Percentiles rank a stretch among this genome's conserved stretches.
These are phyloP conservation scores for Sphaeridia pumilis DNA, from an alignment of 2,888 invertebrate genomes.

Conservation along the genomic window DNA sequence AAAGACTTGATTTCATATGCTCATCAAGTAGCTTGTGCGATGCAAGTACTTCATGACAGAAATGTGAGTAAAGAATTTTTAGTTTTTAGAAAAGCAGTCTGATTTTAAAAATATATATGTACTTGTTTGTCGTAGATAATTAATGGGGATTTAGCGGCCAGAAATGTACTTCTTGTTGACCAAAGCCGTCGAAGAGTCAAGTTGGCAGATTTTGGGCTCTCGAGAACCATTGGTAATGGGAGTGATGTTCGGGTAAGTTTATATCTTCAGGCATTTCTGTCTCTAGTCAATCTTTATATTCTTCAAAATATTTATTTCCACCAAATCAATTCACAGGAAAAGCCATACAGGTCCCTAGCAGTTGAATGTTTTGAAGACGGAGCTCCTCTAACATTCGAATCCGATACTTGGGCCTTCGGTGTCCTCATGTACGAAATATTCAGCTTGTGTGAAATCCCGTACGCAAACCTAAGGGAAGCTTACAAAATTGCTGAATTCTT, in stretches of 20 bases:
- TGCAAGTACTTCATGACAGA: not conserved
- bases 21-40: not conserved
- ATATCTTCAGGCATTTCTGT: too few species aligned
- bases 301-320: too few species aligned
- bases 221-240: not conserved
- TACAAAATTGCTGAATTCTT: not conserved
- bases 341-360: not conserved
- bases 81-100: not conserved
- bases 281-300: too few species aligned
- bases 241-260: not conserved
- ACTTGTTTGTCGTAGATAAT: not conserved
- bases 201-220: not conserved
- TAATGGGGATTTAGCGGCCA: not conserved
- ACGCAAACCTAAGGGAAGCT: not conserved
- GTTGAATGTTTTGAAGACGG: not conserved
- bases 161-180: not conserved
- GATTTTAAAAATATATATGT: not conserved
- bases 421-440: not conserved
- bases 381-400: not conserved
- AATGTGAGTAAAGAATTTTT: not conserved
- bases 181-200: not conserved
- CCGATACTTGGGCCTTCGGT: not conserved
- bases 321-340: not conserved
- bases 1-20: not conserved
- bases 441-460: not conserved